These are phyloP conservation scores for Brachionus calyciflorus DNA, from an alignment of 1,140 invertebrate species.

Conservation along the genomic window DNA sequence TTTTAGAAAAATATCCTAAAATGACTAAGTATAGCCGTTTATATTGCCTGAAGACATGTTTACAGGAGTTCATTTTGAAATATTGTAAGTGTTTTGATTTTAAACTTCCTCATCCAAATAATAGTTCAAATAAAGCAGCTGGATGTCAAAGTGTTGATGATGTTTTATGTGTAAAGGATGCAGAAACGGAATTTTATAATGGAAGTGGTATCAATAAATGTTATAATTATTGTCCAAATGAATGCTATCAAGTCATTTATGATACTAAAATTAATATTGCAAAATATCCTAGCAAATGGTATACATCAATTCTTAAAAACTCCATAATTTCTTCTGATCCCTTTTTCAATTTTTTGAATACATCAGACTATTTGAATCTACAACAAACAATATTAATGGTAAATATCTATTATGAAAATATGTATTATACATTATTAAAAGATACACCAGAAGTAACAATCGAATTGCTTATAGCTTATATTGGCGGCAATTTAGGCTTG, in stretches of 20 bases:
- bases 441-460: no score
- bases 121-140: background rate
- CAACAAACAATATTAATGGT: no score
- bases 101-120: background rate
- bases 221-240: slow-evolving; percentile 12
- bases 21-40: background rate
- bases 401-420: no score
- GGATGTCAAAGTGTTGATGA: background rate
- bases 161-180: background rate
- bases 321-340: no score
- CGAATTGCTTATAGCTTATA: no score
- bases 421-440: no score
- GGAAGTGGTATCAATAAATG: slow-evolving; percentile 1
- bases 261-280: background rate
- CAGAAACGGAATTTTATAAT: background rate
- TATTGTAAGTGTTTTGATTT: background rate
- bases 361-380: no score
- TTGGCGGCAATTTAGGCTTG: no score
- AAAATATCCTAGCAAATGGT: background rate
- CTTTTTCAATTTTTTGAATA: no score
- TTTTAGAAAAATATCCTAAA: background rate
- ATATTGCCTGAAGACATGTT: background rate
- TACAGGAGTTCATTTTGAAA: background rate
- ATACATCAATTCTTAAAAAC: no score
- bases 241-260: background rate